Conservation (phyloP, 2,113 vertebrate species). For the Erythrocercus mccallii region DNA sequence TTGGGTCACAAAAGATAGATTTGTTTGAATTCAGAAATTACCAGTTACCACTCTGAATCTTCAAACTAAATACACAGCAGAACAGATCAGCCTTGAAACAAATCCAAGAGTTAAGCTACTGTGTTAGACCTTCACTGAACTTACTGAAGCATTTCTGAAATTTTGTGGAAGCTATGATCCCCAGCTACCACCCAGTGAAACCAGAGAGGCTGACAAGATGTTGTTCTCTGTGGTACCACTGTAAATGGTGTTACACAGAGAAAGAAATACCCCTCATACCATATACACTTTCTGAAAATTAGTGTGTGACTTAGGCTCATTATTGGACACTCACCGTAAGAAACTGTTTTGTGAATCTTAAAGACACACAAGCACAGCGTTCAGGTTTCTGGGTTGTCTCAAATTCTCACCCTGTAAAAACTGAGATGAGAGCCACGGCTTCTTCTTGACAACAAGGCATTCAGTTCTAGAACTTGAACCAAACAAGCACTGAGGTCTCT, state of each 20-base stretch:
- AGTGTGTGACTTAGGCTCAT: not conserved
- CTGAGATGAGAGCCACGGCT: not conserved
- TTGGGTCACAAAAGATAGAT: not conserved
- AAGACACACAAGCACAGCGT: not conserved
- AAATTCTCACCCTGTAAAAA: not conserved
- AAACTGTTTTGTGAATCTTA: not conserved
- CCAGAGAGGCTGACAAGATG: not conserved
- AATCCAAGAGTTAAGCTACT: not conserved
- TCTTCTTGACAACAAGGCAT: not conserved
- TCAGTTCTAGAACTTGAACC: not conserved
- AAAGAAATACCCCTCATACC: not conserved
- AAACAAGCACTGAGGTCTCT: not conserved
- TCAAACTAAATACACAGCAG: not conserved
- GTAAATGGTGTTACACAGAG: not conserved
- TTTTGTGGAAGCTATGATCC: not conserved
- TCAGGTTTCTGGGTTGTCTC: not conserved
- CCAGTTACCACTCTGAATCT: not conserved
- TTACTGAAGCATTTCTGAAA: not conserved
- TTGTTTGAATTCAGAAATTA: not conserved
- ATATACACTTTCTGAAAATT: not conserved
- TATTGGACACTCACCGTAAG: not conserved
- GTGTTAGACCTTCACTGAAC: not conserved
- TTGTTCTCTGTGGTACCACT: not conserved
- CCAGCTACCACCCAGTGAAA: not conserved
- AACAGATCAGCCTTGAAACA: not conserved